phyloP scores from a whole-genome alignment of 2,797 vertebrate genomes.

The Squalus acanthias region DNA sequence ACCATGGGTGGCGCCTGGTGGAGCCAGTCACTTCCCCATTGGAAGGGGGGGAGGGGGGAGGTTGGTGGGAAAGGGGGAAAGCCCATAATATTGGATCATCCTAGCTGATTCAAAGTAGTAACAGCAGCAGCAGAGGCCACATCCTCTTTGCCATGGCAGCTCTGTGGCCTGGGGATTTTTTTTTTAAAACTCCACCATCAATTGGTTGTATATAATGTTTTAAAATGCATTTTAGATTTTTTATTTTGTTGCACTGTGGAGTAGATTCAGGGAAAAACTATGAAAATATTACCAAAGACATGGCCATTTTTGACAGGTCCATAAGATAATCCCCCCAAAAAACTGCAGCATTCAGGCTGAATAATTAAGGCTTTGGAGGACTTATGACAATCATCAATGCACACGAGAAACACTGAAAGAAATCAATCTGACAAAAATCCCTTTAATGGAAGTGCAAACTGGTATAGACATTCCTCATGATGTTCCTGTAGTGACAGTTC shows the following conservation, averaged over 20 bases:
- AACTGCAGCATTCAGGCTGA: constrained; percentile 17
- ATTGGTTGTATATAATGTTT: background rate
- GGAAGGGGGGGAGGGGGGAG: background rate
- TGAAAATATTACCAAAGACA: constrained; percentile 27
- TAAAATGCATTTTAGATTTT: background rate
- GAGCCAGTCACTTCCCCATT: background rate
- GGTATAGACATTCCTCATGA: constrained; percentile 36
- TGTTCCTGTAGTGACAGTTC: constrained; percentile 31
- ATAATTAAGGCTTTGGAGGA: constrained; percentile 35
- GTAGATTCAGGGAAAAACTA: background rate
- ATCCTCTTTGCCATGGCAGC: background rate
- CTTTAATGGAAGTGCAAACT: constrained; percentile 38
- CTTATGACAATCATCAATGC: constrained; percentile 34
- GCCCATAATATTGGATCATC: background rate
- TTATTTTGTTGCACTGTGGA: no score
- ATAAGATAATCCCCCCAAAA: background rate
- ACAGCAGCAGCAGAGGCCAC: background rate
- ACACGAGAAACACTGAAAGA: constrained; percentile 36
- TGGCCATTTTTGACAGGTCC: constrained; percentile 6
- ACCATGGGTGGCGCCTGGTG: background rate
- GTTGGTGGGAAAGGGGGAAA: no score
- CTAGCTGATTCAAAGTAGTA: background rate
- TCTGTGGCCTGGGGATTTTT: background rate
- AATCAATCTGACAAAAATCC: constrained; percentile 34
- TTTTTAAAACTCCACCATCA: background rate